phyloP scores from a whole-genome alignment of 2,113 vertebrate species.

The Pomatostomus ruficeps region DNA sequence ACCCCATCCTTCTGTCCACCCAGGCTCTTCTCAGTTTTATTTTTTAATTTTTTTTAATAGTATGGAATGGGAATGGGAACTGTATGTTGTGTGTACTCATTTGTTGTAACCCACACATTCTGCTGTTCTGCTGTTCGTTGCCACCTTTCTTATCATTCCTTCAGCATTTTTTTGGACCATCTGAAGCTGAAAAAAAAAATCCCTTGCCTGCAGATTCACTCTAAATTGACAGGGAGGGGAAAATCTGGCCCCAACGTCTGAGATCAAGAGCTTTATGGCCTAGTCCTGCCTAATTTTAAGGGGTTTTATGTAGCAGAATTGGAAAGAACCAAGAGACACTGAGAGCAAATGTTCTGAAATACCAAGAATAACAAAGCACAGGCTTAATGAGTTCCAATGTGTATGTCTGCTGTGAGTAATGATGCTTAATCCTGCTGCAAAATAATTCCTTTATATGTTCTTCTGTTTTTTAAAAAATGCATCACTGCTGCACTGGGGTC shows the following conservation, averaged over 20 bases:
- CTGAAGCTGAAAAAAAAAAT: neutral
- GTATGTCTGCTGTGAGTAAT: constrained; percentile 62
- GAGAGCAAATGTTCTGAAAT: constrained; percentile 54
- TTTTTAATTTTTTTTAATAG: neutral
- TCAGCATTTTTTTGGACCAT: neutral
- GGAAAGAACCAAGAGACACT: constrained; percentile 48
- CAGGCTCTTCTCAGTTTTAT: neutral
- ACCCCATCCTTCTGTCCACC: constrained; percentile 4
- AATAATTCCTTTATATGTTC: constrained; percentile 70
- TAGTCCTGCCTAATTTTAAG: constrained; percentile 38
- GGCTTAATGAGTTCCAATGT: constrained; percentile 61
- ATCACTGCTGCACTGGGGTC: constrained; percentile 66
- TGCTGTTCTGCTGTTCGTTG: neutral
- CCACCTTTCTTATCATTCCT: neutral
- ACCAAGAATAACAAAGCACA: constrained; percentile 61
- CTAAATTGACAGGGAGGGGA: neutral
- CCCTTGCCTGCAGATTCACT: constrained; percentile 5
- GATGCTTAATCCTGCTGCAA: constrained; percentile 65
- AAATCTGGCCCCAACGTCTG: neutral
- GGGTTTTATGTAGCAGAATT: constrained; percentile 20
- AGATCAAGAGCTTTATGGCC: constrained; percentile 33
- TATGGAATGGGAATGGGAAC: neutral
- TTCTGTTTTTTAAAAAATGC: constrained; percentile 68
- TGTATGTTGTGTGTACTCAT: neutral
- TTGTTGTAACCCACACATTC: neutral